Evolutionary conservation across 2,888 invertebrate species (phyloP), one percentile per base, ranked within the genome.

Genomic region (Tyria jacobaeae): DNA sequence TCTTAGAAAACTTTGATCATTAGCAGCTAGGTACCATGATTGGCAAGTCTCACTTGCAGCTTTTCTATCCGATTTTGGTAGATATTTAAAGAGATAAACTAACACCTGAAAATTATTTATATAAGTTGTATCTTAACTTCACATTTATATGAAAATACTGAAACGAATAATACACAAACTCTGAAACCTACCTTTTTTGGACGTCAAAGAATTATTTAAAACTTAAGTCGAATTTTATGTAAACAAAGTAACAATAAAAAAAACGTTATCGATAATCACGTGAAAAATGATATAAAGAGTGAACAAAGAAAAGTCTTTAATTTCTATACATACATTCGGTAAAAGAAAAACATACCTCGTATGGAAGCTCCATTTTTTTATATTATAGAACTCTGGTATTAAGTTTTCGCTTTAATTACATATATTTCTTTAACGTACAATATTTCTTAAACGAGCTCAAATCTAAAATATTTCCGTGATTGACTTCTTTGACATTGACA

Each of bases 11-110:
- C 94, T 94, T 67, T 94, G 92, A 76, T 96, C 95, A 76, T 95
- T 94, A 7, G 96, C 95, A 15, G 96, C 96, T 66, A 95, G 94
- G 69, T 96, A 95, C 96, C 97, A 97, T 0, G 94, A 89, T 21
- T 87, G 93, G 81, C 96, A 96, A 27, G 96, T 96, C 71, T 95
- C 91, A 71, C 96, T 95, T 41, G 96, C 96, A 51, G 95, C 91
- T 83, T 95, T 95, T 72, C 96, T 90, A 81, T 97, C 97, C 2
- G 96, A 93, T 73, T 95, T 94, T 41, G 95, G 94, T 71, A 96
- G 85, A 84, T 95, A 95, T 71, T 95, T 94, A 81, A 96, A 95
- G 68, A 96, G 94, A 72, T 95, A 94, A 62, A 96, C 94, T 70
- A 96, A 89, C 58, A 96, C 94, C 96, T 96, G 91, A 49, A 91